Base-by-base conservation (phyloP, 2,113 vertebrate genomes). In the Phycodurus eques region DNA sequence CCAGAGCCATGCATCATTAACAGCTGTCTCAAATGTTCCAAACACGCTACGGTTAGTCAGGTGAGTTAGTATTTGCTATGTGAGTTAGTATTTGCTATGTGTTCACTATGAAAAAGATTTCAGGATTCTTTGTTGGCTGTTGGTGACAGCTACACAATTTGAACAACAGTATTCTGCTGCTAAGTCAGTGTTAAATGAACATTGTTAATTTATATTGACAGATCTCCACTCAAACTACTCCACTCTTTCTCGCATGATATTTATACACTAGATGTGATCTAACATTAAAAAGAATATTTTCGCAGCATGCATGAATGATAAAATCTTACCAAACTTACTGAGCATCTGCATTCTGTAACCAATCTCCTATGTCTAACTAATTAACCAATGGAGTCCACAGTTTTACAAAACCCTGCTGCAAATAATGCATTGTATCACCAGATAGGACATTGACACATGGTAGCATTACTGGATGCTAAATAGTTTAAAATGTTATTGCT, bases 401-500 rank as follows among this genome's bases (percentile, higher is more conserved):
- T 13, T 15, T 6, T 5, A 35, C 31, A 60, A 15, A 60, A 17
- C 27, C 27, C 59, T 33, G 7, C 3, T 61, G 7, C 59, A 61
- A 27, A 65, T n/a, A 14, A 27, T 15, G 14, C 44, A 15, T 46
- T 19, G 12, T 17, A 66, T 27, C 64, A 66, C 1, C 44, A 47
- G 0, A 27, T 9, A 17, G 15, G 22, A 46, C 62, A 43, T 2
- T 61, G 59, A 27, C 14, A 3, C 22, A 66, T 15, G 19, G 44
- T 15, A 17, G 43, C 47, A 86, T 78, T 82, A 75, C 60, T 67
- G 56, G 47, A 73, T 70, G 63, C 0, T 31, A 77, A 66, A 54
- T 46, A 73, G 59, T 79, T 79, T 79, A 44, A 61, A 72, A 80
- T 8, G 33, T 73, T 33, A 59, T 56, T 68, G n/a, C 60, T 75